Evolutionary conservation across 2,888 invertebrate species (phyloP), one percentile per base, ranked within the genome.

Genomic region (Parnassius smintheus): DNA sequence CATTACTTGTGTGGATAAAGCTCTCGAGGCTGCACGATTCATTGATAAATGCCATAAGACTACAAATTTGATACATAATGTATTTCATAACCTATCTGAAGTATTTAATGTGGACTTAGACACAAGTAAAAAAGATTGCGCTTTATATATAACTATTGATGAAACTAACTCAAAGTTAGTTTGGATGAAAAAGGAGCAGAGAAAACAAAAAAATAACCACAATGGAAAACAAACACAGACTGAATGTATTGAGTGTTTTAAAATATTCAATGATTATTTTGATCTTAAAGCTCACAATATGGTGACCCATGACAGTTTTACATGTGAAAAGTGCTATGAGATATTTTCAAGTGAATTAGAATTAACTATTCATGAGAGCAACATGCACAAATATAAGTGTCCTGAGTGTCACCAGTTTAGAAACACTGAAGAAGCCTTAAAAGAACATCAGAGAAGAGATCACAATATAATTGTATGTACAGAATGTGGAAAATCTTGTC

Each of bases 401-500:
- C 61, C 76, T 0, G 72, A 80, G 9, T 90, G 89, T 68, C 61
- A 74, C 42, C 67, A 75, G 10, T 67, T 67, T 12, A 75, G 75
- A 64, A 80, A 75, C 55, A 82, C 81, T 0, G 73, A 80, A 50
- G 75, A 80, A n/a, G 76, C 78, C 13, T 64, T 90, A 1, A 74
- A 71, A 57, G 72, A 76, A 3, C 91, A 91, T 59, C 71, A 77
- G 45, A 72, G 80, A 22, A 75, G 68, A 56, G 50, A 56, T 1
- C 89, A 91, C 62, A 74, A 68, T 10, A 57, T 72, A 1, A 78
- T 79, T 66, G 72, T 85, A 0, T 91, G 91, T 56, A 83, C 83
- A 61, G 81, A 83, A 41, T 91, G 91, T 67, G 91, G 90, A 0
- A 89, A 86, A 64, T 73, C 82, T 7, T 88, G 74, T 50, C 72